Conservation (phyloP, 2,113 vertebrate species). For the Salvelinus alpinus region DNA sequence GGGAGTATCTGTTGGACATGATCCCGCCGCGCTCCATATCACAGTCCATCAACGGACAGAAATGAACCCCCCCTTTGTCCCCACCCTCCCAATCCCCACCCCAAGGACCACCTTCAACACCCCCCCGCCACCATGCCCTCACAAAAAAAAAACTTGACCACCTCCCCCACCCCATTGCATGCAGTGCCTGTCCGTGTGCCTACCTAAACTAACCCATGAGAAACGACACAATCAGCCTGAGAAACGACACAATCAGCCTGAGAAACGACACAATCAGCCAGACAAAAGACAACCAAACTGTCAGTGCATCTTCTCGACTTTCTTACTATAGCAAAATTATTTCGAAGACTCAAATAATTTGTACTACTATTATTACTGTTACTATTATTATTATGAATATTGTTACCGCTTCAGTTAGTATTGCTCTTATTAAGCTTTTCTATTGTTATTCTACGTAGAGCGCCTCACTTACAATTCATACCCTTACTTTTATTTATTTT, state of each 20-base stretch:
- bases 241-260: conserved; percentile 41
- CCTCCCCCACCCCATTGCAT: conserved; percentile 77
- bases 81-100: conserved; percentile 38
- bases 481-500: conserved; percentile 21
- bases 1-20: conserved; percentile 98
- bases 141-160: conserved; percentile 15
- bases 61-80: conserved; percentile 74
- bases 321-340: conserved; percentile 66
- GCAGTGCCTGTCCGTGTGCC: conserved; percentile 92
- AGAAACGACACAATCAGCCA: conserved; percentile 43
- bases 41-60: conserved; percentile 94
- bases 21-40: conserved; percentile 97
- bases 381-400: conserved; percentile 41
- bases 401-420: conserved; percentile 58
- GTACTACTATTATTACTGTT: conserved; percentile 61
- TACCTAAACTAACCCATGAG: conserved; percentile 75
- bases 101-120: background rate
- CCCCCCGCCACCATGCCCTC: conserved; percentile 37
- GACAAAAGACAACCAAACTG: conserved; percentile 63
- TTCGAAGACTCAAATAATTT: conserved; percentile 20
- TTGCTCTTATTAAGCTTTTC: conserved; percentile 59
- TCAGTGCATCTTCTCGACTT: conserved; percentile 65
- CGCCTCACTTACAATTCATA: conserved; percentile 22
- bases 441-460: conserved; percentile 46
- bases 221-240: conserved; percentile 34